Evolutionary conservation across 2,113 vertebrate species (phyloP), one percentile per base, ranked within the genome.

Genomic region (Spea multiplicata): DNA sequence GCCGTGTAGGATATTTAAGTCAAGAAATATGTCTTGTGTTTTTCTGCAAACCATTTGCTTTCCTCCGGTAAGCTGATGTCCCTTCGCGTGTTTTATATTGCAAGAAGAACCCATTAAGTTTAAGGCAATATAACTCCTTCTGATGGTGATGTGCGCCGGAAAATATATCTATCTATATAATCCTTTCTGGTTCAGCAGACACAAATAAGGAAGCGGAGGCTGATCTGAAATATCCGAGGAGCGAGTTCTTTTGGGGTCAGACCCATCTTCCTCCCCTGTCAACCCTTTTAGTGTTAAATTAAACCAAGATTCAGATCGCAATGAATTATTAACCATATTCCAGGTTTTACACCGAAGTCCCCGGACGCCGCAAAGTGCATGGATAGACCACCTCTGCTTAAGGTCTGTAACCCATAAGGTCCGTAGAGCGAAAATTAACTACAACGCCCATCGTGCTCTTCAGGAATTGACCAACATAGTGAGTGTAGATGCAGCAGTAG

Each of bases 311-410:
- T 59, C 65, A 3, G 6, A 14, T 65, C 48, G 30, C 45, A 47
- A 76, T 76, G 55, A 76, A 76, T 77, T 57, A 70, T 71, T 77
- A 67, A 77, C 49, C 62, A n/a, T 62, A 49, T 46, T 77, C 66
- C 8, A 12, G 10, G 30, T 5, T 30, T 67, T 67, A 46, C 30
- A 69, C 44, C n/a, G 66, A 49, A 49, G 16, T 71, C 67, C 46
- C 66, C 49, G 52, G 64, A 76, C 44, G 12, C 12, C 30, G 13
- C 44, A 6, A n/a, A 57, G 14, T 44, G 75, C 74, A 48, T 46
- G n/a, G 30, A 64, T 9, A 64, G 8, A 4, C 55, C 10, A 59
- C 12, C 8, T 59, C 14, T 59, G 12, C 2, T 13, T 9, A 9
- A 1, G 9, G 6, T 59, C 55, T 13, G 4, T 59, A 2, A 3